phyloP scores from a whole-genome alignment of 2,113 vertebrate species.

The Illadopsis cleaveri region DNA sequence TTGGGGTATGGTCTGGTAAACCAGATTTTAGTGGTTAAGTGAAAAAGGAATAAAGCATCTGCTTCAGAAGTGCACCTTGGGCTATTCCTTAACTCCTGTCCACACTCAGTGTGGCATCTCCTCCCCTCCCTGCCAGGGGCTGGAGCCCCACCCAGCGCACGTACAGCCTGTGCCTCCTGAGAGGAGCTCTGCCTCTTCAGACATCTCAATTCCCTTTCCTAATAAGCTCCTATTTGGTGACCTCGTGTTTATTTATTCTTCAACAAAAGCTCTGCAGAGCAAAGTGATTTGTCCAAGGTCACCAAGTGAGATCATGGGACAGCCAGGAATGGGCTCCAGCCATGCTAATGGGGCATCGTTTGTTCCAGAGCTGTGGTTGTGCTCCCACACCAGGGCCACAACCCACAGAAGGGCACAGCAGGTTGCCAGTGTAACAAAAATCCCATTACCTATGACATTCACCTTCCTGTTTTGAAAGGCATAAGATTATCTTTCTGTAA shows the following conservation, averaged over 20 bases:
- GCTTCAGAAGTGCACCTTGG: background rate
- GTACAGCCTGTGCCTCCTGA: background rate
- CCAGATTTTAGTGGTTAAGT: background rate
- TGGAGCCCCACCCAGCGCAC: background rate
- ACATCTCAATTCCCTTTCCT: background rate
- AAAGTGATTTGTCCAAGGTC: background rate
- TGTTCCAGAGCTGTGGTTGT: background rate
- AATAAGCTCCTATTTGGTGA: background rate
- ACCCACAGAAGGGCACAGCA: background rate
- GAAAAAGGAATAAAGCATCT: background rate
- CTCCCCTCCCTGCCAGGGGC: no score
- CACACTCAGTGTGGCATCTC: background rate
- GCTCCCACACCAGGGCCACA: background rate
- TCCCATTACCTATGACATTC: slow-evolving; percentile 1
- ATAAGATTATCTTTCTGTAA: background rate
- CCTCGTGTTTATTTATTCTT: background rate
- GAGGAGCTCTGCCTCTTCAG: background rate
- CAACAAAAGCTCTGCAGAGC: background rate
- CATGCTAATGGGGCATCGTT: background rate
- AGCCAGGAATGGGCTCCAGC: background rate
- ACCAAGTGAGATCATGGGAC: background rate
- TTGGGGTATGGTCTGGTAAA: background rate
- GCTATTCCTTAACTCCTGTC: background rate
- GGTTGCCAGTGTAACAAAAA: background rate
- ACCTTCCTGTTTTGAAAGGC: background rate